A percentile compares a stretch with the other conserved stretches of the same genome.
phyloP scores from a whole-genome alignment of 2,888 invertebrate species.

The Pandemis corylana region DNA sequence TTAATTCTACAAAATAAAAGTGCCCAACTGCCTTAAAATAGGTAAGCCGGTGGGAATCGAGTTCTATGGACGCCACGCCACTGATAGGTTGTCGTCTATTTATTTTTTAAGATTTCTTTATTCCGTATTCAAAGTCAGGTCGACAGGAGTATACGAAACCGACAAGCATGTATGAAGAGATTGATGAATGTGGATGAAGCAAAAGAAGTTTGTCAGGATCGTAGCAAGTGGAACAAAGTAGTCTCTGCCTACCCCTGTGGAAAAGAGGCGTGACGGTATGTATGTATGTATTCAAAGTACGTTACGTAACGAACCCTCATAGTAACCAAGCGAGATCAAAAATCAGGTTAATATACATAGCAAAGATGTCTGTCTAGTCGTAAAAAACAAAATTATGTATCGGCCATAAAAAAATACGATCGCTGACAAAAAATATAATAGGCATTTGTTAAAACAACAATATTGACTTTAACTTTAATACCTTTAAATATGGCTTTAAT shows the following conservation, averaged over 20 bases:
- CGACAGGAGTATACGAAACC: too few species aligned
- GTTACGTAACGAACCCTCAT: not conserved
- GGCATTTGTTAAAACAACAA: not conserved
- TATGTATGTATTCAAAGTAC: not conserved
- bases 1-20: too few species aligned
- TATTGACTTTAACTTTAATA: not conserved
- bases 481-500: not conserved
- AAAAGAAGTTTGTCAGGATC: too few species aligned
- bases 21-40: too few species aligned
- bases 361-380: not conserved
- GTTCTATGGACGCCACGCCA: too few species aligned
- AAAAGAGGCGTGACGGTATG: too few species aligned
- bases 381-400: constrained; percentile 5
- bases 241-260: too few species aligned
- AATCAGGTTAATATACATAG: not conserved
- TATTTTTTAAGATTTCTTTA: not conserved
- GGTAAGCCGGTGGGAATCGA: too few species aligned
- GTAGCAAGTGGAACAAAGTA: too few species aligned
- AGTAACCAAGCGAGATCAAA: not conserved
- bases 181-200: too few species aligned
- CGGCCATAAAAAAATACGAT: constrained; percentile 5
- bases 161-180: too few species aligned
- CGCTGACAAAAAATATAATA: constrained; percentile 6
- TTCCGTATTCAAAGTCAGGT: not conserved
- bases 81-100: too few species aligned